These are phyloP conservation scores for Hemitrygon akajei DNA, from an alignment of 2,797 vertebrate genomes.

Conservation along the genomic window DNA sequence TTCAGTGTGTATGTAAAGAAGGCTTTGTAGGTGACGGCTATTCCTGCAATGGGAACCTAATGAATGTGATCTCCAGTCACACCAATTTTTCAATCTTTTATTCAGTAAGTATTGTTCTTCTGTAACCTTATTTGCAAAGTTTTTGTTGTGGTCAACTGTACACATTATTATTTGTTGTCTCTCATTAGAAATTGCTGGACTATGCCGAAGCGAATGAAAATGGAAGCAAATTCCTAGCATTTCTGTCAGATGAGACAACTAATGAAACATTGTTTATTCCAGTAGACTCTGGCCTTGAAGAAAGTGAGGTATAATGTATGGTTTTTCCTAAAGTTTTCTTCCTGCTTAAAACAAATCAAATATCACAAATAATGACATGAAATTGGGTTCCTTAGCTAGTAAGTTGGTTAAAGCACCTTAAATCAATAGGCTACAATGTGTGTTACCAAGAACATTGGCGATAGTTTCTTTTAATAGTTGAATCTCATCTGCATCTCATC, in stretches of 20 bases:
- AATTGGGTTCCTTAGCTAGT: background rate
- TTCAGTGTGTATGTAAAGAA: slow-evolving; percentile 65
- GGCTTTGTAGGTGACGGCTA: slow-evolving; percentile 77
- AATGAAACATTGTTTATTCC: slow-evolving; percentile 83
- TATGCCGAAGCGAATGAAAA: slow-evolving; percentile 63
- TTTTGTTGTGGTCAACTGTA: background rate
- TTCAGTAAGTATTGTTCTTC: slow-evolving; percentile 57
- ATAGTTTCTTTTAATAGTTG: too few species aligned
- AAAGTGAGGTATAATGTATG: slow-evolving; percentile 65
- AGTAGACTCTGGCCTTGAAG: slow-evolving; percentile 70
- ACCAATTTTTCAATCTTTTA: slow-evolving; percentile 80
- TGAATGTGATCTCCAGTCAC: slow-evolving; percentile 65
- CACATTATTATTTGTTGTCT: slow-evolving; percentile 23
- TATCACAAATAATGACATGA: background rate
- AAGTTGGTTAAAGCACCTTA: background rate
- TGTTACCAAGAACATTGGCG: background rate
- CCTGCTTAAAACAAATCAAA: background rate
- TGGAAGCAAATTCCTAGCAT: slow-evolving; percentile 68
- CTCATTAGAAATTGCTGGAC: slow-evolving; percentile 68
- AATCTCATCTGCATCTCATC: too few species aligned
- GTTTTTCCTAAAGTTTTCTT: background rate
- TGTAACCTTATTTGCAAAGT: background rate
- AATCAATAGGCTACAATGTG: background rate
- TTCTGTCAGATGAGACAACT: slow-evolving; percentile 64
- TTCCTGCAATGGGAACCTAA: slow-evolving; percentile 76